Base-by-base conservation (phyloP, 2,113 vertebrate species). In the Tetrao urogallus region DNA sequence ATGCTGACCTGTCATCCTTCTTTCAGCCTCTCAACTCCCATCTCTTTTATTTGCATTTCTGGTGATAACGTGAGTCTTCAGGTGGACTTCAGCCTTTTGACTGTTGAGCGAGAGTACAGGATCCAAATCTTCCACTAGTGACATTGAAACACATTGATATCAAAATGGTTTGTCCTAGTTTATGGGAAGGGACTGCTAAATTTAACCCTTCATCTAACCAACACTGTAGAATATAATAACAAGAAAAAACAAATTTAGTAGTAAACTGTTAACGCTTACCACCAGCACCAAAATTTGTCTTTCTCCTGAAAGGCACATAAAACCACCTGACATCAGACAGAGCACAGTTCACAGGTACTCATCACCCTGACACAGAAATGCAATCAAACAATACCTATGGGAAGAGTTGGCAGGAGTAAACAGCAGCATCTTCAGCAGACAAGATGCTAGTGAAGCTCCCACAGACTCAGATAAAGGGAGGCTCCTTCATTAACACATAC, bases 391-490 rank as follows among this genome's bases (percentile, higher is more conserved):
- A 50, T 15, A 7, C 20, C 34, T 57, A 1, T 2, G 32, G 60
- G 67, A 81, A 82, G 42, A 84, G 0, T 57, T 42, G 36, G 27
- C 21, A 45, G 20, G 4, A 65, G 15, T 12, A 4, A 54, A 25
- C 1, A 2, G 5, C 1, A 71, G 42, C 66, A 32, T 48, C 52
- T 58, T 28, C 27, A 58, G 65, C 50, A 86, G 58, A 32, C 12
- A 71, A n/a, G 21, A 63, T 30, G 22, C 25, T n/a, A 65, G 13
- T 69, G 80, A 66, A 95, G 47, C 61, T 90, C 86, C 57, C 27
- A 15, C 1, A 32, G 57, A 78, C 86, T 86, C 76, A 90, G 90
- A 83, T 93, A 94, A 77, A 84, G 82, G 83, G 76, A 95, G 77
- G 88, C 63, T 94, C 61, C 57, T 75, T 92, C 74, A 63, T 65